Evolutionary conservation across 1,140 invertebrate species (phyloP), one percentile per base, ranked within the genome.

Genomic region (Drosophila prosaltans): DNA sequence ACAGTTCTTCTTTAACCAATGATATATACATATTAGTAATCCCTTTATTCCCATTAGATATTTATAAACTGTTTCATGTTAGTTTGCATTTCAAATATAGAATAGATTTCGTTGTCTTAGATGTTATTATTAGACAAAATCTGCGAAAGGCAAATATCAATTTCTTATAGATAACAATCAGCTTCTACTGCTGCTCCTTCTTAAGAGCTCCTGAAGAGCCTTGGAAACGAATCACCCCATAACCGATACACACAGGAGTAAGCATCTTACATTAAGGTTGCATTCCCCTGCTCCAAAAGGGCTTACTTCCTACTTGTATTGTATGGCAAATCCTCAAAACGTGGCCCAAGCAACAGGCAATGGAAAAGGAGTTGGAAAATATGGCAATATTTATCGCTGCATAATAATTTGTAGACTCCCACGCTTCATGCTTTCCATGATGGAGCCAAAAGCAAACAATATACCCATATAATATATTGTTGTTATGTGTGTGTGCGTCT

Each of bases 371-470:
- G 36, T 54, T 54, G 61, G 43, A 65, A 11, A 32, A 64, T 55
- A 70, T 74, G 67, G 61, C 39, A 57, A 81, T 78, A 73, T 82
- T 82, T 82, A 82, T 82, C 74, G 74, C 70, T 78, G 75, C 64
- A 83, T 83, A 76, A 83, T 83, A 83, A 83, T 83, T 83, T 80
- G 81, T 68, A 58, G 69, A 83, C 69, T 83, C 59, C 54, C 65
- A 72, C 57, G 57, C 36, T 59, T 30, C 36, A 24, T 40, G 32
- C 32, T 59, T 54, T 67, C 64, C 54, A 51, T 51, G 39, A 51
- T 43, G 45, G 55, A 70, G 71, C 16, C 61, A 9, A 72, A 57
- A 63, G 45, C 79, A 82, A 82, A 78, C 80, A 81, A 70, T 71
- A 70, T 71, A 65, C 60, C 60, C 51, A 72, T 78, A 74, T 68